Evolutionary conservation across 1,140 invertebrate species (phyloP), one percentile per base, ranked within the genome.

Genomic region (Ceratina australensis): DNA sequence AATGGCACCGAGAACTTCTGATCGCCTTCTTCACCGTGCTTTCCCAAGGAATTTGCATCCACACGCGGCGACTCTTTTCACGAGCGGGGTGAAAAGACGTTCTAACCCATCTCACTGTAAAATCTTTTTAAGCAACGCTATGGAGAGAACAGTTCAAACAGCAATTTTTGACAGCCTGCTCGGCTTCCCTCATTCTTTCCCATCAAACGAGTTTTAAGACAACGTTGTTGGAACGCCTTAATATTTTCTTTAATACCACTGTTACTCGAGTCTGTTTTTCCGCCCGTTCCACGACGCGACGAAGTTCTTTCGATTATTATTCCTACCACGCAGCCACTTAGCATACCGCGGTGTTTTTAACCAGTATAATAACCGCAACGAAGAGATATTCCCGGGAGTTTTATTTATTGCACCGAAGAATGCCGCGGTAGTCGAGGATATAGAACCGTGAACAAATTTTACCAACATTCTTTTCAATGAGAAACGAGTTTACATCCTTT

Each of bases 1-100:
- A 83, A 79, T 72, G 50, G 61, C 18, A 59, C 72, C 26, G 13
- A 54, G 54, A 83, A 83, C 72, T 84, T 83, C 60, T 47, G 49
- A 74, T 72, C 63, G 42, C 79, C 76, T 68, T 52, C 67, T 16
- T 16, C 64, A 10, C 60, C 18, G 24, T 56, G 33, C 33, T 8
- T 33, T 10, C 12, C 56, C 12, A 50, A 24, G 28, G 57, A 71
- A 71, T 77, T 71, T 77, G 20, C 57, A 71, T 63, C 16, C 50
- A 67, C 13, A 22, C 54, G 7, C 16, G 3, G 0, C 13, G n/a
- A 33, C 24, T 15, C 16, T n/a, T 57, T 20, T n/a, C 3, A 3
- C 42, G n/a, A 3, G 42, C 2, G 5, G 33, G 33, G 3, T 1
- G 22, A 50, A 52, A 77, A 1, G 20, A 0, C 50, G 20, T 15